Base-by-base conservation (phyloP, 2,888 invertebrate genomes). In the Alloplasta piceator region DNA sequence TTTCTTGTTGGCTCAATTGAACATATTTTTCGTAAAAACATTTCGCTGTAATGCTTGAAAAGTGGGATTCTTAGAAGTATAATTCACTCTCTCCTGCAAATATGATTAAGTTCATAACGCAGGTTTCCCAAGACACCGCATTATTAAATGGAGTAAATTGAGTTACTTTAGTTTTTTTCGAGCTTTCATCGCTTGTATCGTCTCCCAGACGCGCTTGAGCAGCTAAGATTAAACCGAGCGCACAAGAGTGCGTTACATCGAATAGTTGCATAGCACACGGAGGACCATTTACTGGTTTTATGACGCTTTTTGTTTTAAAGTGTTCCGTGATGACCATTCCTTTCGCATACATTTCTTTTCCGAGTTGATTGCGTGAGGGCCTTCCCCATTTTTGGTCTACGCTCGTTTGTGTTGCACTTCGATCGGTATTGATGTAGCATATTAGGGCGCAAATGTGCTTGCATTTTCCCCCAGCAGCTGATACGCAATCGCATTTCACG, bases 351-450 rank as follows among this genome's bases (percentile, higher is more conserved):
- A 74, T 74, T 50, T 68, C 66, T 55, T 84, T 73, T 12, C 68
- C 80, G 4, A 83, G 43, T 52, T 83, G 83, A 7, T n/a, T 78
- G 4, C 46, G 68, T 1, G 82, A 82, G 7, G 82, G 82, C 64
- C 72, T 82, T 10, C 83, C 82, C 85, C 83, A 82, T 66, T 72
- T 75, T 66, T 85, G 85, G 26, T 85, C 82, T 0, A 61, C 0
- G 52, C 73, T 78, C 1, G 85, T 83, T 79, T 80, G 79, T 10
- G 81, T 70, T 9, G n/a, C 9, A 56, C 83, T 83, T 61, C 72
- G 26, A 58, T 83, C 83, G 16, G 58, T 46, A 43, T 83, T 83
- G 5, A 82, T 56, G 38, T 56, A 82, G 48, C 70, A 38, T 60
- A 82, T 82, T 2, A 83, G 14, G 1, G 80, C 83, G 60, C 50